phyloP scores from a whole-genome alignment of 2,888 invertebrate genomes.

The Pseudococcus longispinus region DNA sequence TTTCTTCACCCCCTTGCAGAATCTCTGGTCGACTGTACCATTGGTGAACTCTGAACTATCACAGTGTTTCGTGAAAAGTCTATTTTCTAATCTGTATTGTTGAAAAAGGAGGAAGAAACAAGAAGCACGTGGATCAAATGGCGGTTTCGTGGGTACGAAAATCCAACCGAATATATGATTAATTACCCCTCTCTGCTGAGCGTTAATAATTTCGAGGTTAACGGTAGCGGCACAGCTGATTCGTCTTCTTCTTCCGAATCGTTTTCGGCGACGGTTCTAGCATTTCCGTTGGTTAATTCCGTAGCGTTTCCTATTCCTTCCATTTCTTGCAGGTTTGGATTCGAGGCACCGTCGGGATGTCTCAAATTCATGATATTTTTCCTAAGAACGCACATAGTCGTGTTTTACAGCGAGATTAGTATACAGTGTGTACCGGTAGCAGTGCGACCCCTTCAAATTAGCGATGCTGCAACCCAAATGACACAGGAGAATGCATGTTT shows the following conservation, averaged over 20 bases:
- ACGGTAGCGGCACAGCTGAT: conserved; percentile 60
- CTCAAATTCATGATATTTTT: conserved; percentile 67
- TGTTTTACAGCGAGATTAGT: too few relatives aligned
- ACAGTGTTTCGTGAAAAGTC: conserved; percentile 52
- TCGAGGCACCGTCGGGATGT: conserved; percentile 92
- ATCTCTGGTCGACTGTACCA: neutral
- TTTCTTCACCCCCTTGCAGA: conserved; percentile 38
- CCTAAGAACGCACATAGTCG: conserved; percentile 37
- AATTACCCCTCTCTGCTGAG: conserved; percentile 59
- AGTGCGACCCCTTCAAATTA: too few relatives aligned
- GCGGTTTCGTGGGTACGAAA: neutral
- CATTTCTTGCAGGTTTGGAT: conserved; percentile 80
- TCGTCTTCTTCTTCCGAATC: conserved; percentile 59
- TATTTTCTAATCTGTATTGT: conserved; percentile 29
- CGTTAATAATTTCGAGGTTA: conserved; percentile 59
- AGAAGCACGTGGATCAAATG: neutral
- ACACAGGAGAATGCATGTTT: too few relatives aligned
- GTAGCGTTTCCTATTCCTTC: conserved; percentile 30
- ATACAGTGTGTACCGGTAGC: too few relatives aligned
- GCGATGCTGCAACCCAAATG: too few relatives aligned
- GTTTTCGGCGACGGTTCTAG: conserved; percentile 4
- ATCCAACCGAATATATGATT: neutral
- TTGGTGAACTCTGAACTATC: conserved; percentile 50
- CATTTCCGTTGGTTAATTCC: conserved; percentile 61
- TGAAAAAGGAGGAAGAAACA: neutral